phyloP scores from a whole-genome alignment of 2,113 vertebrate species.

The Podiceps cristatus region DNA sequence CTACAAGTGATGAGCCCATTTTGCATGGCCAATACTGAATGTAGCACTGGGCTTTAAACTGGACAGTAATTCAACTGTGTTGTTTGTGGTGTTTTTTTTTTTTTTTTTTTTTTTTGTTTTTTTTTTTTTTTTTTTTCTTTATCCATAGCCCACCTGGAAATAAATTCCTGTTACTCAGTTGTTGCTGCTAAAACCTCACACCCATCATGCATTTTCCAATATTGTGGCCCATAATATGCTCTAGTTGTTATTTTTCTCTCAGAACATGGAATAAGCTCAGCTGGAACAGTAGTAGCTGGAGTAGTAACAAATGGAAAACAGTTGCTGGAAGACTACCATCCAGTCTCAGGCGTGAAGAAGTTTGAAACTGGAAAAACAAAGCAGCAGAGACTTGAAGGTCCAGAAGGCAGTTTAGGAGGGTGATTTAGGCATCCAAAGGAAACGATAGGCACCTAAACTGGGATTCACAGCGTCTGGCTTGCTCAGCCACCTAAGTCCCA shows the following conservation, averaged over 20 bases:
- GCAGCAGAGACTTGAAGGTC: neutral
- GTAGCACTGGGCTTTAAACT: neutral
- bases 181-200: neutral
- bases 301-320: neutral
- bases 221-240: neutral
- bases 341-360: neutral
- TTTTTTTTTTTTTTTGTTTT: neutral
- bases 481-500: neutral
- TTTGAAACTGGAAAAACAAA: neutral
- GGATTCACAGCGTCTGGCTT: fast-evolving
- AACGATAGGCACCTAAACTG: neutral
- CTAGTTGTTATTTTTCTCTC: neutral
- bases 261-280: neutral
- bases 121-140: neutral
- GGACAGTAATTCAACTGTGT: neutral
- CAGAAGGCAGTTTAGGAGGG: neutral
- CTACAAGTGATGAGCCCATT: constrained; percentile 41
- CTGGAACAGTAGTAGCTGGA: neutral
- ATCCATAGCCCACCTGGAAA: neutral
- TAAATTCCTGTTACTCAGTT: neutral
- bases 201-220: neutral
- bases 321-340: neutral
- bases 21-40: neutral
- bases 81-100: neutral
- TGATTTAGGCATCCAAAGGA: neutral